phyloP scores from a whole-genome alignment of 2,797 vertebrate species.

The Erithacus rubecula region DNA sequence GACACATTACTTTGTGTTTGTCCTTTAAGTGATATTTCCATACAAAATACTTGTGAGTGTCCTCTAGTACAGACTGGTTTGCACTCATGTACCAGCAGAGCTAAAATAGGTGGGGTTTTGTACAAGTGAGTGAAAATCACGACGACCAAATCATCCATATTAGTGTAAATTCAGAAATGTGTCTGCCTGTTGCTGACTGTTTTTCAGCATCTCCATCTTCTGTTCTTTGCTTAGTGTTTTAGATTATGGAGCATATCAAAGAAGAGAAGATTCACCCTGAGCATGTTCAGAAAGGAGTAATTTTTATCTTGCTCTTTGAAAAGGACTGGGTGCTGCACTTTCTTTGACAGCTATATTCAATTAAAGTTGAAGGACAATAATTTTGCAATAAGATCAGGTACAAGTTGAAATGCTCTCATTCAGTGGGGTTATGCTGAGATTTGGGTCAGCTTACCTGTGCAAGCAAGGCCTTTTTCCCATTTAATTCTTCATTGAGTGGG shows the following conservation, averaged over 20 bases:
- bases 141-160: background rate
- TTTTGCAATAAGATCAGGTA: background rate
- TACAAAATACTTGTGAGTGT: background rate
- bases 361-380: background rate
- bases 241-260: background rate
- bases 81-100: background rate
- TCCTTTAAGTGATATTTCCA: background rate
- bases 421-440: background rate
- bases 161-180: background rate
- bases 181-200: background rate
- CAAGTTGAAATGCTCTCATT: background rate
- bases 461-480: background rate
- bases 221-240: background rate
- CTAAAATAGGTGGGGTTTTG: background rate
- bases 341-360: background rate
- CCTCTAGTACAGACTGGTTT: background rate
- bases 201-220: background rate
- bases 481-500: background rate
- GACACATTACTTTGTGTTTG: fast-evolving
- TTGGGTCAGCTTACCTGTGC: background rate
- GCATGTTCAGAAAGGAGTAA: background rate
- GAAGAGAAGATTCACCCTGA: background rate
- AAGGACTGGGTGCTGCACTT: background rate
- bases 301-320: background rate
- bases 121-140: background rate